Base-by-base conservation (phyloP, 2,113 vertebrate species). In the Cheilinus undulatus region DNA sequence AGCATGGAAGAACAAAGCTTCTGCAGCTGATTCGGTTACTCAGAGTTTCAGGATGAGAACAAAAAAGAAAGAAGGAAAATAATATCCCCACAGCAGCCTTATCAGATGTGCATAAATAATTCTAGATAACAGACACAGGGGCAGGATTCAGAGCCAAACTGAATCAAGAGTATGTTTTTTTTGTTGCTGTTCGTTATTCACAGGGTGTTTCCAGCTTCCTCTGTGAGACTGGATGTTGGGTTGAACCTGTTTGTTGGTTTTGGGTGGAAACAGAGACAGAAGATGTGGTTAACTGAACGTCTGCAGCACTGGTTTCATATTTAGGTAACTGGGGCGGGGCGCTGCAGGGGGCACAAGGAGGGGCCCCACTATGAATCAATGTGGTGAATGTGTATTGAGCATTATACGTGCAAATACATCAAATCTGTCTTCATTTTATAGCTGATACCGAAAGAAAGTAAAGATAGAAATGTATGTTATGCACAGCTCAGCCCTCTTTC, bases 281-380 rank as follows among this genome's bases (percentile, higher is more conserved):
- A 20, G 57, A 68, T 65, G 66, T 87, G 69, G 80, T 80, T 87
- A 22, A 72, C 69, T 57, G 69, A 48, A 13, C 46, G 67, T 69
- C 79, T 76, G 69, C 63, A n/a, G n/a, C 26, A 67, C 26, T 68
- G 46, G 80, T 90, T 91, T 90, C 90, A 82, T 66, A 46, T 77
- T 76, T 62, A 81, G 66, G 45, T 76, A 45, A 30, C 12, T 28
- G 30, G 78, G 80, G 78, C 0, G 74, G 64, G 49, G 67, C 49
- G 4, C 6, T 32, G 5, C 26, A 19, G 60, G 56, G 38, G 32
- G 50, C 36, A 69, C 6, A 45, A 38, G 56, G 50, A 22, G 20
- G 34, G 11, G 7, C 24, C 34, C 15, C 10, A 27, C 8, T 27
- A 5, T 42, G 32, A 17, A 58, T 45, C 52, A 42, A 64, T 76